phyloP scores from a whole-genome alignment of 37 sponge, comb jelly and placozoan species.

The Eunapius fragilis region DNA sequence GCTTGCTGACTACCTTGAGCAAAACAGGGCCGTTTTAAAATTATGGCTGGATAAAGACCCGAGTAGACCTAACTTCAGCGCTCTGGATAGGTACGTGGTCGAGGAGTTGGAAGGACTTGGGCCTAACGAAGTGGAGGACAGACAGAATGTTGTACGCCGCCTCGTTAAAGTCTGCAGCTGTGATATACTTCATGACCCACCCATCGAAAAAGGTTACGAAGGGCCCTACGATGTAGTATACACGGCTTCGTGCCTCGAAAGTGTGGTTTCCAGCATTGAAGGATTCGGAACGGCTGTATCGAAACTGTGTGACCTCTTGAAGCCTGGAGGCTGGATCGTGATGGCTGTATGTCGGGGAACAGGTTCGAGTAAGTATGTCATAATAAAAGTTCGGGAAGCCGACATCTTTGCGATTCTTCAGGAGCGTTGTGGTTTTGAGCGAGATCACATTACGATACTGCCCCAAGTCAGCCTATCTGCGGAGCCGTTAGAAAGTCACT shows the following conservation, averaged over 20 bases:
- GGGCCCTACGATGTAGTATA: conserved; percentile 40
- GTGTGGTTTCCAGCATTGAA: too few species aligned
- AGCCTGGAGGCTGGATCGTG: too few species aligned
- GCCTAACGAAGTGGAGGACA: conserved; percentile 1
- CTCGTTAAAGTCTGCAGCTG: conserved; percentile 28
- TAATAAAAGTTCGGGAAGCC: too few species aligned
- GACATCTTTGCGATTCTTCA: too few species aligned
- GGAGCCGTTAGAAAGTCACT: too few species aligned
- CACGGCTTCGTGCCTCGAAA: conserved; percentile 1
- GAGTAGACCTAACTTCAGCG: conserved; percentile 4
- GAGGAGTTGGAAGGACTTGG: conserved; percentile 19
- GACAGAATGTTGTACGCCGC: conserved; percentile 7
- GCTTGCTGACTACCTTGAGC: conserved; percentile 29
- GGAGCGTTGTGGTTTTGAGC: too few species aligned
- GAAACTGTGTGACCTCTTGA: too few species aligned
- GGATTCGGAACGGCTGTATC: too few species aligned
- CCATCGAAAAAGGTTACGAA: conserved; percentile 2
- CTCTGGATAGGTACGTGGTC: conserved; percentile 32
- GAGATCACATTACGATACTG: too few species aligned
- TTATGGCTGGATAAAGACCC: conserved; percentile 34
- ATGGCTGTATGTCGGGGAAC: too few species aligned
- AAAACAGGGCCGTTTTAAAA: not conserved
- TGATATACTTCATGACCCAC: conserved; percentile 18
- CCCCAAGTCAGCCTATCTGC: too few species aligned
- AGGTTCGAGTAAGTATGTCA: too few species aligned